Base-by-base conservation (phyloP, 2,888 invertebrate genomes). In the Ichneumoninae sp. region DNA sequence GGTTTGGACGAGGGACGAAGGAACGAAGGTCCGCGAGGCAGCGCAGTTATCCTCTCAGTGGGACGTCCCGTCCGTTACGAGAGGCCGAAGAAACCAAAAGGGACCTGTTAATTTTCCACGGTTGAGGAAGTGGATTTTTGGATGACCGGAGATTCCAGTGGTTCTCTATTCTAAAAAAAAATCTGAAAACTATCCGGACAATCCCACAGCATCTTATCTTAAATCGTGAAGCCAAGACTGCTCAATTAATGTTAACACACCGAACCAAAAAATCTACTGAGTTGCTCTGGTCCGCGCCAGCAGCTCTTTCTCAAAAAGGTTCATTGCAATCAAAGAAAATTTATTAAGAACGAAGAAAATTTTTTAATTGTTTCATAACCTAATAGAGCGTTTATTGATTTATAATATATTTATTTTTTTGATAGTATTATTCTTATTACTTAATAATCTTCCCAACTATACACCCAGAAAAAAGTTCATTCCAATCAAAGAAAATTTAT, bases 81-180 rank as follows among this genome's bases (percentile, higher is more conserved):
- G 66, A 74, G 47, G 60, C 77, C 79, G 69, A 76, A 76, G 76
- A 76, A 62, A 54, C 72, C 62, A 74, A 74, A 69, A 80, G 77
- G 65, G 80, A 83, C 80, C 84, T 82, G 86, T 86, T 86, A 83
- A 87, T 87, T 86, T 86, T 84, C 82, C 82, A 86, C 80, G 86
- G 82, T 83, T 84, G 75, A 85, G 80, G 60, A 78, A 82, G 47
- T 72, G 62, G 19, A 57, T 40, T 74, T 69, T 19, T 22, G 47
- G 47, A 77, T 36, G 10, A 74, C 50, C 33, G 50, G 13, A 52
- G 19, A 74, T 84, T 36, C 40, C 80, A 47, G 62, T 68, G 72
- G 71, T 70, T 71, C 76, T 82, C 70, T 4, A 71, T 33, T n/a
- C 4, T 33, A 60, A n/a, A 33, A 16, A 33, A 62, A 62, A 50